These are phyloP conservation scores for Pteruthius melanotis DNA, from an alignment of 2,113 vertebrate genomes.

Conservation along the genomic window DNA sequence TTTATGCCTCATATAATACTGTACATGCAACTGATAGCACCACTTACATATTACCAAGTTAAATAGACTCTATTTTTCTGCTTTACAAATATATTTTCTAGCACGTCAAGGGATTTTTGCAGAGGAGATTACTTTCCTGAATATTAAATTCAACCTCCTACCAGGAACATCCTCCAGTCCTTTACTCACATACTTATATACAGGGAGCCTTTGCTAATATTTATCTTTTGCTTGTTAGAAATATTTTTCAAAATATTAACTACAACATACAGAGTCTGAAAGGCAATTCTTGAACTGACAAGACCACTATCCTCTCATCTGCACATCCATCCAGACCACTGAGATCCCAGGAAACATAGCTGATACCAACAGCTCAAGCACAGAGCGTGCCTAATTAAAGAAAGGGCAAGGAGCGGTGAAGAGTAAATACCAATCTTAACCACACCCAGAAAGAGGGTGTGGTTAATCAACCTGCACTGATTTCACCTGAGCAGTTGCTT, in stretches of 20 bases:
- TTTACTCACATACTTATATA: not conserved
- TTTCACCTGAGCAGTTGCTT: not conserved
- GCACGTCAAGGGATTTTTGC: not conserved
- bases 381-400: not conserved
- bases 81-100: not conserved
- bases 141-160: not conserved
- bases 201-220: not conserved
- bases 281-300: not conserved
- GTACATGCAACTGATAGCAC: not conserved
- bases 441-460: not conserved
- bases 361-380: not conserved
- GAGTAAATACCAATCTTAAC: not conserved
- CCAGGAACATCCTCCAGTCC: not conserved
- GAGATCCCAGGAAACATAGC: not conserved
- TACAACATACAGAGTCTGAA: not conserved
- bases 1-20: not conserved
- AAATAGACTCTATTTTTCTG: not conserved
- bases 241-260: not conserved
- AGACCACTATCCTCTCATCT: not conserved
- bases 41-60: not conserved
- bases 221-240: not conserved
- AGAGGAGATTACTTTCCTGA: not conserved
- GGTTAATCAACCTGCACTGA: not conserved
- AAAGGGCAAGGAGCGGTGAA: accelerated
- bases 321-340: not conserved